Evolutionary conservation across 2,113 vertebrate species (phyloP).

Genomic region (Pelusios castaneus): DNA sequence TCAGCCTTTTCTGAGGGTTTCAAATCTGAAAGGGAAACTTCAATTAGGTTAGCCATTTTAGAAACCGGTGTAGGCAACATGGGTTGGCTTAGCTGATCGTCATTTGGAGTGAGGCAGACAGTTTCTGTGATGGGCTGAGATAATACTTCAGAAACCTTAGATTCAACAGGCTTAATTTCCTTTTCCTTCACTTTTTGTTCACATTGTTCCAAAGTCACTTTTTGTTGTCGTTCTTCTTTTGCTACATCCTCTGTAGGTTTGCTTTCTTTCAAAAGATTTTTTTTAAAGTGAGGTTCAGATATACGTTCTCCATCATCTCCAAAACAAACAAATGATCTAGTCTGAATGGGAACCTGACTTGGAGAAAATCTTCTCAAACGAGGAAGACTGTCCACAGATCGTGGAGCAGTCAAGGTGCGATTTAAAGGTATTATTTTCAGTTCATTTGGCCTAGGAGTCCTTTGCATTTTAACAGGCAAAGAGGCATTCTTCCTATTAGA

Average conservation of each 20-base stretch:
- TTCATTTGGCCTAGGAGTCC: conserved; percentile 90
- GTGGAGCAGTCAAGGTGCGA: conserved; percentile 89
- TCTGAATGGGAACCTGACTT: conserved; percentile 86
- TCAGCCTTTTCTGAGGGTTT: conserved; percentile 85
- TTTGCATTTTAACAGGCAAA: conserved; percentile 88
- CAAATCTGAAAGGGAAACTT: conserved; percentile 91
- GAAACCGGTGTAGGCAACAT: conserved; percentile 72
- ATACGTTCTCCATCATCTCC: conserved; percentile 80
- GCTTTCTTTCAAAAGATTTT: conserved; percentile 69
- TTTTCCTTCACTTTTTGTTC: conserved; percentile 63
- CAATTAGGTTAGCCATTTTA: conserved; percentile 87
- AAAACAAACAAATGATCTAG: conserved; percentile 90
- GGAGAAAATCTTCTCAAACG: conserved; percentile 93
- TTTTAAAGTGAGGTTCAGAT: conserved; percentile 61
- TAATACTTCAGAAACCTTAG: conserved; percentile 87
- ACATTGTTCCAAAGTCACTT: conserved; percentile 15
- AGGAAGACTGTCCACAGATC: conserved; percentile 96
- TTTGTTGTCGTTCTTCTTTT: conserved; percentile 68
- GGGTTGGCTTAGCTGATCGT: conserved; percentile 77
- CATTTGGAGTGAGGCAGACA: conserved; percentile 83
- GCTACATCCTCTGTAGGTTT: conserved; percentile 62
- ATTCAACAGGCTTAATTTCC: conserved; percentile 80
- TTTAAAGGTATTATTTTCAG: conserved; percentile 93
- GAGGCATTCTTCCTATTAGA: conserved; percentile 88
- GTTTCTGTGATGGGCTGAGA: conserved; percentile 88